phyloP scores from a whole-genome alignment of 2,797 vertebrate species.

The Pristis pectinata region DNA sequence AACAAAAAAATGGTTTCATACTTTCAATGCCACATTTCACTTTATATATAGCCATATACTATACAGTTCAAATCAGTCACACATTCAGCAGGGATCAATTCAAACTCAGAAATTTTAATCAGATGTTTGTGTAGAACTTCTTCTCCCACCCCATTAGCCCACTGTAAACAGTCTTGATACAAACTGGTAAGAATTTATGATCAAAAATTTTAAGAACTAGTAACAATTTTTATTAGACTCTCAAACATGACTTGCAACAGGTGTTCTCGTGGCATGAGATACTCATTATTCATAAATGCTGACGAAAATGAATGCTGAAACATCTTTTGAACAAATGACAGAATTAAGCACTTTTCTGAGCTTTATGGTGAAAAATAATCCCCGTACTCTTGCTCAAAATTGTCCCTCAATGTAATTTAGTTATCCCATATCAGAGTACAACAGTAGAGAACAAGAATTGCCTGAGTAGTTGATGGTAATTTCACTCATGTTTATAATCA shows the following conservation, averaged over 20 bases:
- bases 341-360: not conserved
- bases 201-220: not conserved
- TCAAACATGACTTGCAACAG: not conserved
- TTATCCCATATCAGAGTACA: not conserved
- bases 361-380: not conserved
- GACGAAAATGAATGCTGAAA: not conserved
- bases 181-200: not conserved
- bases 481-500: not conserved
- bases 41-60: too few relatives aligned
- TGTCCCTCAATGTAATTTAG: not conserved
- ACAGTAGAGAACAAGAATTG: not conserved
- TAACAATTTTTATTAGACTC: not conserved
- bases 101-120: not conserved
- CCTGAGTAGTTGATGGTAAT: not conserved
- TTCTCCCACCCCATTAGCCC: not conserved
- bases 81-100: not conserved
- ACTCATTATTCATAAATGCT: too few relatives aligned
- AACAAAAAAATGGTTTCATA: not conserved
- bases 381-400: not conserved
- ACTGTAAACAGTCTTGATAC: not conserved
- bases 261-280: too few relatives aligned
- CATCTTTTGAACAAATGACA: not conserved
- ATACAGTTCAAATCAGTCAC: not conserved
- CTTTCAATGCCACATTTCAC: not conserved
- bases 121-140: not conserved